A percentile compares a stretch with the other conserved stretches of the same genome.
Conservation (phyloP, 2,113 vertebrate species). For the Promerops cafer region DNA sequence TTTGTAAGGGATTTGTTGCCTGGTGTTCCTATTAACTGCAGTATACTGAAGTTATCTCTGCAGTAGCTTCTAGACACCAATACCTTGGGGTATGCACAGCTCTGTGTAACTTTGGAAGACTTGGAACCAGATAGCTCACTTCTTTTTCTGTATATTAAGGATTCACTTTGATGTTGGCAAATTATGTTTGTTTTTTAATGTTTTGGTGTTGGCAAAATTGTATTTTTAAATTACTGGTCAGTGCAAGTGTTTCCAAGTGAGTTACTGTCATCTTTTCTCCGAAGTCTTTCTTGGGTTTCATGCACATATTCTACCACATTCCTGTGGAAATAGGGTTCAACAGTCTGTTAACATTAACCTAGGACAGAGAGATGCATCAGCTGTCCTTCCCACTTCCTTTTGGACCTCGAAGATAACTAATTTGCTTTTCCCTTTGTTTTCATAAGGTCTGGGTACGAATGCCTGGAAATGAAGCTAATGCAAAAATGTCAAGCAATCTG, state of each 20-base stretch:
- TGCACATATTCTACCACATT: neutral
- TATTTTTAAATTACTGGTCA: neutral
- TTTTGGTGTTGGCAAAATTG: neutral
- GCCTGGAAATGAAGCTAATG: neutral
- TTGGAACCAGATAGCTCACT: neutral
- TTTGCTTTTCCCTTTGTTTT: neutral
- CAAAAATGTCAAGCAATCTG: neutral
- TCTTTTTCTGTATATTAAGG: neutral
- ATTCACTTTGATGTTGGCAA: neutral
- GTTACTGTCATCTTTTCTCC: neutral
- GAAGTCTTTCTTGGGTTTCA: neutral
- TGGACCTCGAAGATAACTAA: neutral
- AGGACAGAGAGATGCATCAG: neutral
- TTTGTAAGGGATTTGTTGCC: neutral
- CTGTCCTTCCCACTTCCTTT: neutral
- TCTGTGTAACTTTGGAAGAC: neutral
- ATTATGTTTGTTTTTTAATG: neutral
- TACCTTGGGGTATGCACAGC: neutral
- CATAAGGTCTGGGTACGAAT: neutral
- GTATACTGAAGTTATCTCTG: neutral
- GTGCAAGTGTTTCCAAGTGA: neutral
- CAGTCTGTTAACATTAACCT: neutral
- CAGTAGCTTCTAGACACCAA: neutral
- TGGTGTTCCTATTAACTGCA: neutral
- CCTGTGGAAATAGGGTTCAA: neutral